Evolutionary conservation across 2,888 invertebrate species (phyloP).

Genomic region (Pediacus dermestoides): DNA sequence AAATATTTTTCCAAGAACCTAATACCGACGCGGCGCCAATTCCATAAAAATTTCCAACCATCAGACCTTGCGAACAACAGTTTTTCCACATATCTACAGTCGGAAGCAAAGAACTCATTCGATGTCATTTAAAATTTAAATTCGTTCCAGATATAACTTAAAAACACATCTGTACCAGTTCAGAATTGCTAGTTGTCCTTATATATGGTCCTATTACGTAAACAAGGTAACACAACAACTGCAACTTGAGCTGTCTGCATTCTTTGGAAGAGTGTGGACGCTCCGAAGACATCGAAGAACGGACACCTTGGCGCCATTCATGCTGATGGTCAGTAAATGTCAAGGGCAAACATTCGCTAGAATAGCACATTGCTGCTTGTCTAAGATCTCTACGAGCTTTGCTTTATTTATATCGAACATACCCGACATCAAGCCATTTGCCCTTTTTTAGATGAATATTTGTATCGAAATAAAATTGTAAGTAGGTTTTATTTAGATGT

Average conservation of each 20-base stretch:
- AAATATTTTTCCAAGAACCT: no score
- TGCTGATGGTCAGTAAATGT: slow-evolving; percentile 39
- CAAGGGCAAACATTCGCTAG: slow-evolving; percentile 39
- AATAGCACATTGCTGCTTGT: slow-evolving; percentile 31
- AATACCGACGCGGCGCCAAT: slow-evolving; percentile 10
- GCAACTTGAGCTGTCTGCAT: slow-evolving; percentile 16
- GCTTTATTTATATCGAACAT: slow-evolving; percentile 30
- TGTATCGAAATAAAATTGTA: no score
- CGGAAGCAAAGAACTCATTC: slow-evolving; percentile 4
- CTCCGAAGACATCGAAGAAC: slow-evolving; percentile 33
- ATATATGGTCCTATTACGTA: slow-evolving; percentile 18
- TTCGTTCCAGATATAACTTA: slow-evolving; percentile 15
- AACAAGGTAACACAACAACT: slow-evolving; percentile 10
- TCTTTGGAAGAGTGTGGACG: slow-evolving; percentile 27
- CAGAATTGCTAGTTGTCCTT: slow-evolving; percentile 7
- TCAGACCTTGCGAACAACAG: no score
- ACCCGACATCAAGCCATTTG: no score
- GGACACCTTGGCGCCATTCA: slow-evolving; percentile 37
- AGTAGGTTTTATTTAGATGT: no score
- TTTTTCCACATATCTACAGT: neutral
- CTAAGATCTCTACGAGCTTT: slow-evolving; percentile 32
- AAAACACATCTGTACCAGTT: slow-evolving; percentile 14
- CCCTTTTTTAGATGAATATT: no score
- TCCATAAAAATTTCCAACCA: slow-evolving; percentile 6
- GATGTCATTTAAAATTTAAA: slow-evolving; percentile 16